Evolutionary conservation across 2,797 vertebrate genomes (phyloP), one percentile per base, ranked within the genome.

Genomic region (Lacerta bilineata): DNA sequence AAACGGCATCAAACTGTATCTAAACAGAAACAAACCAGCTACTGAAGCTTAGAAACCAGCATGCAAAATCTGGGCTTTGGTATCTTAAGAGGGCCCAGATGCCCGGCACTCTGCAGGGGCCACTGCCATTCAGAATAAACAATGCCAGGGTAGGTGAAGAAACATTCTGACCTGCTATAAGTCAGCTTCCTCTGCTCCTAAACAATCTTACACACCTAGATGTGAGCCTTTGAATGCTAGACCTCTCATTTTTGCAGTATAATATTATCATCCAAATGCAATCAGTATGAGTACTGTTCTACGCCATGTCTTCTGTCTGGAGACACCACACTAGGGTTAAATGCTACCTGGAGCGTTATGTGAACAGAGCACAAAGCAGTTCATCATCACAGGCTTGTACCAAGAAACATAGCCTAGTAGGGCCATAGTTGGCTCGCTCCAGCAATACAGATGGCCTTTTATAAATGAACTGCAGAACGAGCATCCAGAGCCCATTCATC

Each of bases 401-500:
- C 77, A 91, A 59, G 75, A 74, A 91, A 71, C 15, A 69, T 46
- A 80, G 5, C 20, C 89, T 90, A 84, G 64, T 43, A 61, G 15
- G 29, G 59, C 77, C 46, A 82, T 41, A 29, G 80, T 87, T 84
- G 82, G 55, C 80, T 89, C 93, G 80, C 72, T 93, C 91, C 87
- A 86, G 20, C 84, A 82, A 86, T 90, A 83, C 75, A 90, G 66
- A 23, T 80, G 85, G 69, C 66, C 74, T 33, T 94, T 95, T 92
- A 89, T 88, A 93, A 94, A 87, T 93, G 91, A 93, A 90, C 86
- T 84, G 41, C 18, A 92, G 82, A 71, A 61, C 81, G 55, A 69
- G 93, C 84, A 27, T 89, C 88, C 86, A 91, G 20, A 94, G 88
- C 85, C 81, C 88, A 91, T 94, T 94, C 20, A 90, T 91, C 92